Evolutionary conservation across 2,888 invertebrate genomes (phyloP).

Genomic region (Drosophila testacea): DNA sequence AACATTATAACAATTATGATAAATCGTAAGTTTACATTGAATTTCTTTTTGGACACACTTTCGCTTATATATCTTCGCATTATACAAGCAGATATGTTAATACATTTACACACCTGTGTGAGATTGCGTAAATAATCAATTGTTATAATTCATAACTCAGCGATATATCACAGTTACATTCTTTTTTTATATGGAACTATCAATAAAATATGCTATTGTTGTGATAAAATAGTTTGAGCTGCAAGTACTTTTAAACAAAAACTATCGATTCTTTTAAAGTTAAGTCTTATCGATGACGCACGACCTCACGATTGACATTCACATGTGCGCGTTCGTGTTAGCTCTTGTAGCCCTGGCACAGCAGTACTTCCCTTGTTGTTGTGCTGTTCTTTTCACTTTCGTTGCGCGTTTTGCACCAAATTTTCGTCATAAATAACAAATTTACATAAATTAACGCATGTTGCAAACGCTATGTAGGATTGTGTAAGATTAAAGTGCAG

Average conservation of each 20-base stretch:
- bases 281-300: constrained; percentile 29
- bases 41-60: too few species aligned
- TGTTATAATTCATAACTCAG: background rate
- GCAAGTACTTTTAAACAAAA: background rate
- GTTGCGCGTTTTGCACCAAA: constrained; percentile 56
- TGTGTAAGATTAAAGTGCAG: constrained; percentile 31
- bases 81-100: too few species aligned
- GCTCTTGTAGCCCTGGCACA: constrained; percentile 32
- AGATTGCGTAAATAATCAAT: background rate
- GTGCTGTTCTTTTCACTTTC: constrained; percentile 72
- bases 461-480: constrained; percentile 37
- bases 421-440: constrained; percentile 46
- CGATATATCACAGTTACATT: background rate
- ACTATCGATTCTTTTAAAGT: constrained; percentile 9
- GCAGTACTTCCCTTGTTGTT: constrained; percentile 52
- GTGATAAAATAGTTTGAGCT: background rate
- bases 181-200: background rate
- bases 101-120: background rate
- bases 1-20: too few species aligned
- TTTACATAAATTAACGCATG: constrained; percentile 51
- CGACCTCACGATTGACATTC: constrained; percentile 31
- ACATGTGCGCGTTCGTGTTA: constrained; percentile 6
- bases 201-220: background rate
- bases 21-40: too few species aligned
- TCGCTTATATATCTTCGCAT: too few species aligned